Base-by-base conservation (phyloP, 2,888 invertebrate genomes). In the Tetramorium bicarinatum region DNA sequence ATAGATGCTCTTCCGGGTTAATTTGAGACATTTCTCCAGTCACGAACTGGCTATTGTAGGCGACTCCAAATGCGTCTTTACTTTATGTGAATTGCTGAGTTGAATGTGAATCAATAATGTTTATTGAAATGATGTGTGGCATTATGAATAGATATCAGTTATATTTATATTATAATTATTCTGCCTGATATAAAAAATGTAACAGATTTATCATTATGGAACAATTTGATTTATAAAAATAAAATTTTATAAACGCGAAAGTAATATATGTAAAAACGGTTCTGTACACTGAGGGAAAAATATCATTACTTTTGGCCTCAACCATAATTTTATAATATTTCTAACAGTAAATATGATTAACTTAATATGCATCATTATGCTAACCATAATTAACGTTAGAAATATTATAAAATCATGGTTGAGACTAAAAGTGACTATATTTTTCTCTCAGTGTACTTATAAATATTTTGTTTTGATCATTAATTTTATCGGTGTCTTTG, bases 61-160 rank as follows among this genome's bases (percentile, higher is more conserved):
- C 59, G 34, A 21, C 69, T 25, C 34, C 13, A 47, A 71, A 47
- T 18, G 38, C 9, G 18, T 71, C 41, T 71, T 41, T 29, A 54
- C 34, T 59, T 49, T 15, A 54, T 18, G 18, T 4, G 52, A 54
- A 52, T 25, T 38, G 38, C 29, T 79, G 34, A 59, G 21, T 67
- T 11, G 44, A 52, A 69, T 47, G 18, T 52, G 18, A 77, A 56
- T 52, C 49, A 25, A 47, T 61, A 67, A 77, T 52, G 44, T 56
- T 25, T 29, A 77, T 56, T 66, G 6, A 59, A 69, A 18, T 18
- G 15, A 41, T 29, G 29, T 18, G 64, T 49, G n/a, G 38, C 15
- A 18, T 3, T 49, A 49, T 18, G 47, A 47, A 61, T 44, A 44
- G 15, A 18, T 47, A 11, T 62, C 6, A 47, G 8, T 47, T 62